Conservation (phyloP, 2,113 vertebrate genomes). For the Tychaedon coryphoeus region DNA sequence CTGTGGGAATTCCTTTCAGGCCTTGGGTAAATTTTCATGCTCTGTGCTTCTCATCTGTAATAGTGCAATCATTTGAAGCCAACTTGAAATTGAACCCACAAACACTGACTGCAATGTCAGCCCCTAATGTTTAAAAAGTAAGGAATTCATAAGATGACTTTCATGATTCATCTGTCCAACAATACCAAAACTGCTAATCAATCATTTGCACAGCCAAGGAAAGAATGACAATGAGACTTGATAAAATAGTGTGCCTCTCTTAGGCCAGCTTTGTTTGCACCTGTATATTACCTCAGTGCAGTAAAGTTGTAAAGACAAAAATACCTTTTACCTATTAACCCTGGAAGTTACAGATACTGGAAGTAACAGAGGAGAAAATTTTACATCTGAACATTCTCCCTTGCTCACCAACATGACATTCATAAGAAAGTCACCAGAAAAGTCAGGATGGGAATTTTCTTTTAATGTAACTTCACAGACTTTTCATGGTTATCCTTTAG, state of each 20-base stretch:
- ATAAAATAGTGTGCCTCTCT: not conserved
- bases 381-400: not conserved
- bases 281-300: not conserved
- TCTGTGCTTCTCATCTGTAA: not conserved
- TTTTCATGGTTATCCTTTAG: not conserved
- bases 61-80: not conserved
- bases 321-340: not conserved
- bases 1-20: not conserved
- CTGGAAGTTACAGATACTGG: not conserved
- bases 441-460: not conserved
- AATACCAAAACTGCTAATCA: not conserved
- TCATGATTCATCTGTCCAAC: not conserved
- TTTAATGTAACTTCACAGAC: not conserved
- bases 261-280: not conserved
- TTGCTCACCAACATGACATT: not conserved
- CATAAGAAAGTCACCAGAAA: not conserved
- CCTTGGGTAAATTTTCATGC: not conserved
- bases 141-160: not conserved
- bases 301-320: not conserved
- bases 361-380: not conserved
- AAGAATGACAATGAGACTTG: not conserved
- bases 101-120: not conserved
- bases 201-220: not conserved
- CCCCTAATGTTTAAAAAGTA: not conserved
- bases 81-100: not conserved